These are phyloP conservation scores for Lithophane socia DNA, from an alignment of 2,888 invertebrate species.

Conservation along the genomic window DNA sequence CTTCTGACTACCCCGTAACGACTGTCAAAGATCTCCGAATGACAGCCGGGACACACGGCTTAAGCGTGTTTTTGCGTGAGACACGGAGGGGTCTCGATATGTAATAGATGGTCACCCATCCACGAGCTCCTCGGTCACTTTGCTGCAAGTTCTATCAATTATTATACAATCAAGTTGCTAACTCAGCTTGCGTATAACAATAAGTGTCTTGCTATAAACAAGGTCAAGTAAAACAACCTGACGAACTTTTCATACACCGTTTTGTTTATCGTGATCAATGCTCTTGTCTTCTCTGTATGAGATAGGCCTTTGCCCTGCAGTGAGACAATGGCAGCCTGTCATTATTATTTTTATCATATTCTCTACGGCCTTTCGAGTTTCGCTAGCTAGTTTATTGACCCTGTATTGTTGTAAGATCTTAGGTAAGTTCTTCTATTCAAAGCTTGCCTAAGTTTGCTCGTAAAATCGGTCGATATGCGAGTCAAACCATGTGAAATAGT, in stretches of 20 bases:
- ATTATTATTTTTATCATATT: background rate
- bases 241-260: background rate
- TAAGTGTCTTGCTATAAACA: background rate
- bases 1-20: too few species aligned
- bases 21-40: too few species aligned
- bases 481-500: conserved; percentile 23
- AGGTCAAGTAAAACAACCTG: background rate
- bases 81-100: too few species aligned
- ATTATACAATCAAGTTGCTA: background rate
- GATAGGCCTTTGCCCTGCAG: background rate
- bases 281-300: background rate
- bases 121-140: background rate
- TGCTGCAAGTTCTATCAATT: background rate
- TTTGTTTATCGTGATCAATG: background rate
- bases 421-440: background rate
- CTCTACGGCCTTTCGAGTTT: background rate
- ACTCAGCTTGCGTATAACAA: background rate
- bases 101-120: too few species aligned
- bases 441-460: conserved; percentile 5
- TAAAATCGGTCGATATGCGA: background rate
- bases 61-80: too few species aligned
- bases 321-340: background rate
- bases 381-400: too few species aligned
- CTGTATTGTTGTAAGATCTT: background rate
- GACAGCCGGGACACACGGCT: too few species aligned